Conservation (phyloP, 2,797 vertebrate species). For the Spinibarbus caldwelli region DNA sequence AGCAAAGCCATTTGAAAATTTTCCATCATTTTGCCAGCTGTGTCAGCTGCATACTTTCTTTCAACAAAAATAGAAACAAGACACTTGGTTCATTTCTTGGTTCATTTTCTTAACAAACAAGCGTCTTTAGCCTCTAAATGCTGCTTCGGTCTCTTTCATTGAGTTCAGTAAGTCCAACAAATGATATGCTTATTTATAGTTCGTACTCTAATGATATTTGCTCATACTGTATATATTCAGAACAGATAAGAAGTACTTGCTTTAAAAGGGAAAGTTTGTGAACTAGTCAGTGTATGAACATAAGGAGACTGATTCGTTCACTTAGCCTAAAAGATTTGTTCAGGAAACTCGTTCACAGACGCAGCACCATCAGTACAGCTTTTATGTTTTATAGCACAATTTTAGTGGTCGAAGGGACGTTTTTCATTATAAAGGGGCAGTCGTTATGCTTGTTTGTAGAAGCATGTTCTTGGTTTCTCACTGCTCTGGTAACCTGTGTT, state of each 20-base stretch:
- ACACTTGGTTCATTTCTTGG: background rate
- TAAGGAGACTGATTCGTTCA: background rate
- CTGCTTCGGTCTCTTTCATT: background rate
- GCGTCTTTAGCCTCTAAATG: background rate
- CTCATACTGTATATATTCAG: background rate
- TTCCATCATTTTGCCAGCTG: background rate
- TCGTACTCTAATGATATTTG: background rate
- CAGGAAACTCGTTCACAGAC: background rate
- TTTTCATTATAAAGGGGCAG: background rate
- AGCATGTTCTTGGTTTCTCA: conserved; percentile 9
- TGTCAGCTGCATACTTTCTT: background rate
- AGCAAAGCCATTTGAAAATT: background rate
- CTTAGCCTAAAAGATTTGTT: background rate
- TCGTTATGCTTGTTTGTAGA: conserved; percentile 16
- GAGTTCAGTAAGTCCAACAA: background rate
- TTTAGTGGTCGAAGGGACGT: background rate
- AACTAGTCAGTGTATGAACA: background rate
- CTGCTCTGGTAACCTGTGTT: conserved; percentile 54
- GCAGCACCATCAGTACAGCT: background rate
- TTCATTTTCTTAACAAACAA: background rate
- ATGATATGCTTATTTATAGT: background rate
- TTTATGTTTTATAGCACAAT: conserved; percentile 5
- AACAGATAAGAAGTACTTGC: background rate
- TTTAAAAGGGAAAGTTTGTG: background rate
- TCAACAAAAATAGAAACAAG: background rate